These are phyloP conservation scores for Oreotrochilus melanogaster DNA, from an alignment of 2,113 vertebrate genomes.

Conservation along the genomic window DNA sequence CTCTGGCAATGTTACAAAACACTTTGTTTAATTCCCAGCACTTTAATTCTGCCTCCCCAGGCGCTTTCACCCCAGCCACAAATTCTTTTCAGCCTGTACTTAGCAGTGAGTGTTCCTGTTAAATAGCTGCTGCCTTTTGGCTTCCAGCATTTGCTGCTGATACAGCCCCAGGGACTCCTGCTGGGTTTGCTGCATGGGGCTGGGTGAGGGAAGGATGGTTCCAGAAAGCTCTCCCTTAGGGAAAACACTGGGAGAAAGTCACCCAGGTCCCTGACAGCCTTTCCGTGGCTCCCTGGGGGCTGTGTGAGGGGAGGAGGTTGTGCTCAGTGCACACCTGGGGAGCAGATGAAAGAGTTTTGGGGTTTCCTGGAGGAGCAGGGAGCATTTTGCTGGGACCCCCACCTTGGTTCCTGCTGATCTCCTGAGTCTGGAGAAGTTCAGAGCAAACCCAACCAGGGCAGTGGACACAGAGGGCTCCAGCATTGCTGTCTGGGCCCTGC, in stretches of 20 bases:
- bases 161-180: rapidly evolving
- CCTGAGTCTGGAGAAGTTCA: background rate
- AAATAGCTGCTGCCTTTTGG: background rate
- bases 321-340: too few species aligned
- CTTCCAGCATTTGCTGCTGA: rapidly evolving
- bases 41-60: background rate
- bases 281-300: background rate
- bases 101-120: background rate
- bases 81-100: background rate
- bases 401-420: too few species aligned
- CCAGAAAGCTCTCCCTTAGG: background rate
- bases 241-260: background rate
- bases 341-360: background rate
- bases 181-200: background rate
- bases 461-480: background rate
- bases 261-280: background rate
- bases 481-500: background rate
- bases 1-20: background rate
- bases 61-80: background rate
- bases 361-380: background rate
- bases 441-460: background rate
- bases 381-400: background rate
- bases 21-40: background rate
- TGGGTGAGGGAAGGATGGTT: background rate
- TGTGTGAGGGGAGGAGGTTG: background rate